phyloP scores from a whole-genome alignment of 2,888 invertebrate species.

The Halictus ligatus region DNA sequence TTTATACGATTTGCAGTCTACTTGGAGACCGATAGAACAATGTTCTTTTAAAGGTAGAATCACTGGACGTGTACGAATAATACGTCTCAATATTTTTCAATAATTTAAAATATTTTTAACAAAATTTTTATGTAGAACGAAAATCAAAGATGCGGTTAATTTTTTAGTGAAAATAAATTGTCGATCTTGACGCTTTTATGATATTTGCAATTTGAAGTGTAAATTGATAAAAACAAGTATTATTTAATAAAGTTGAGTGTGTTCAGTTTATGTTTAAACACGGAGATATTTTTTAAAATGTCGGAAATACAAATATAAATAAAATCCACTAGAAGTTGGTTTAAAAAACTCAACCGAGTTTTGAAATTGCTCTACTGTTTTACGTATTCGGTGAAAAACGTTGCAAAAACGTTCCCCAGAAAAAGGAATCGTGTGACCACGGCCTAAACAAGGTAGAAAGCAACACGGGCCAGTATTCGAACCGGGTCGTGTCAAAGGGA shows the following conservation, averaged over 20 bases:
- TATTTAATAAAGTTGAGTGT: too few species aligned
- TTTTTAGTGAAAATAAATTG: neutral
- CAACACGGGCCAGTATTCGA: neutral
- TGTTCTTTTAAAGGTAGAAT: neutral
- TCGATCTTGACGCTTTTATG: neutral
- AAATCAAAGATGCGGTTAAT: neutral
- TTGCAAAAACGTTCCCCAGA: neutral
- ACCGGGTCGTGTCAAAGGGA: conserved; percentile 20
- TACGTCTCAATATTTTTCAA: neutral
- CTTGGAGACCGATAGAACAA: neutral
- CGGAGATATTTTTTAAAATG: neutral
- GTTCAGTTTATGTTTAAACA: too few species aligned
- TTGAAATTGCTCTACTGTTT: neutral
- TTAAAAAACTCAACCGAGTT: neutral
- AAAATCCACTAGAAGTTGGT: neutral
- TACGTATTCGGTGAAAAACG: neutral
- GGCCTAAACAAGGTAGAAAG: neutral
- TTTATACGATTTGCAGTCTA: neutral
- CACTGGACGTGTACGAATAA: too few species aligned
- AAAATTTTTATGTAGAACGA: too few species aligned
- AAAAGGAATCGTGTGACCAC: neutral
- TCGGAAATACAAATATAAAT: neutral
- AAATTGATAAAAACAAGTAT: neutral
- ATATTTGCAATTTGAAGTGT: too few species aligned
- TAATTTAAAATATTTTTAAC: neutral